Evolutionary conservation across 2,797 vertebrate species (phyloP), one percentile per base, ranked within the genome.

Genomic region (Morelia viridis): DNA sequence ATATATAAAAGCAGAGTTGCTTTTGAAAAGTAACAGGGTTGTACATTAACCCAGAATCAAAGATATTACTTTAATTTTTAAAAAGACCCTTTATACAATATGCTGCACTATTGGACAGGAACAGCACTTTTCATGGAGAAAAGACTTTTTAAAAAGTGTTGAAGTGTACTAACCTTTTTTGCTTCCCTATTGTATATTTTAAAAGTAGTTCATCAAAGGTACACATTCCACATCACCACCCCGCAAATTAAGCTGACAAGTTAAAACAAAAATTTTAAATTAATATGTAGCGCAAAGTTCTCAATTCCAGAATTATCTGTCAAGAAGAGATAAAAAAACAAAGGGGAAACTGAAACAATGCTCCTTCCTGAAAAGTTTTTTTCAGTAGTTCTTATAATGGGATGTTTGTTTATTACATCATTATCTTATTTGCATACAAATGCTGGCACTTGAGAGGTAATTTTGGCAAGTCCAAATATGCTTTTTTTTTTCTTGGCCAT

Each of bases 231-330:
- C 22, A 50, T 56, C 8, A 31, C 89, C n/a, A 46, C 24, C 26
- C 61, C 17, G 12, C 91, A 94, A 93, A 62, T 84, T 28, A 60
- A 91, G 84, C 41, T 0, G 0, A 57, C 15, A 89, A 76, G 90
- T 96, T 95, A 93, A 95, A 90, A 88, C 95, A 92, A 92, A 91
- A 94, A 85, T 8, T 68, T 83, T 41, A 80, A 85, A 90, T 91
- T 90, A 64, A 92, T 92, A 90, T 93, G 89, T 64, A 62, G 88
- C 92, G 28, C 91, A 91, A 94, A 94, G 92, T 15, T 71, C 92
- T 95, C 94, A 94, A 93, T 94, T 92, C 92, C 94, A 92, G 93
- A 95, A 93, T 31, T 76, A 24, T 0, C 3, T 94, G 93, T 94
- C 22, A 58, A 90, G 89, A 96, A 84, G 68, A 92, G 8, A 95